Percentiles rank a stretch among this genome's conserved stretches.
These are phyloP conservation scores for Oreochromis tanganicae DNA, from an alignment of 2,113 vertebrate species.

Conservation along the genomic window DNA sequence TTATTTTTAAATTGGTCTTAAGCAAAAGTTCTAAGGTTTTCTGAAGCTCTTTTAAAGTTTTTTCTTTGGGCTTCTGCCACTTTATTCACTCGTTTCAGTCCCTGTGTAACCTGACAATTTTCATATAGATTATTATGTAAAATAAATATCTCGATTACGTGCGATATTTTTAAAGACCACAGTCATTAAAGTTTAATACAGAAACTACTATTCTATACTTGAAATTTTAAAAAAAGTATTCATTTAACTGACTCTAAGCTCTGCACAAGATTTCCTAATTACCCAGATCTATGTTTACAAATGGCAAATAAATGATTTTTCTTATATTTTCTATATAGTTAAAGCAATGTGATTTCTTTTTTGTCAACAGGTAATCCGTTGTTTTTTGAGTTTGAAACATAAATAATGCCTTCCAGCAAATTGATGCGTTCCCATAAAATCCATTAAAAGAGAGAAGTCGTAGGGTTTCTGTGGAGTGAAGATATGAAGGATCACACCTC, in stretches of 20 bases:
- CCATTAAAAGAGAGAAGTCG: not conserved
- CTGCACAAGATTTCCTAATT: no score
- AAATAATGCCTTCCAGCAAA: not conserved
- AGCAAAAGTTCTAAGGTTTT: not conserved
- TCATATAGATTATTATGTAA: not conserved
- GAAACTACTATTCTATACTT: no score
- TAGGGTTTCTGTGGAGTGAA: not conserved
- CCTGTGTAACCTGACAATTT: not conserved
- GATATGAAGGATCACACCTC: not conserved
- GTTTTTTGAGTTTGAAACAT: not conserved
- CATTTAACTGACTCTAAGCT: no score
- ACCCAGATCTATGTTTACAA: not conserved
- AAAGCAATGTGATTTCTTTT: not conserved
- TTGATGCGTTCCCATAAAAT: not conserved
- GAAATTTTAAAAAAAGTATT: no score
- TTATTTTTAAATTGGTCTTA: not conserved
- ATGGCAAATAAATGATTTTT: not conserved
- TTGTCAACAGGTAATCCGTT: not conserved
- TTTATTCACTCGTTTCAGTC: not conserved
- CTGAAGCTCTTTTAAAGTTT: not conserved
- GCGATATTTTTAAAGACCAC: no score
- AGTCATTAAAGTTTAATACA: no score
- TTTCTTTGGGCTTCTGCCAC: not conserved
- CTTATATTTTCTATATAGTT: not conserved
- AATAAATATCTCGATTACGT: not conserved